Evolutionary conservation across 1,140 invertebrate genomes (phyloP).

Genomic region (Pollicipes pollicipes): DNA sequence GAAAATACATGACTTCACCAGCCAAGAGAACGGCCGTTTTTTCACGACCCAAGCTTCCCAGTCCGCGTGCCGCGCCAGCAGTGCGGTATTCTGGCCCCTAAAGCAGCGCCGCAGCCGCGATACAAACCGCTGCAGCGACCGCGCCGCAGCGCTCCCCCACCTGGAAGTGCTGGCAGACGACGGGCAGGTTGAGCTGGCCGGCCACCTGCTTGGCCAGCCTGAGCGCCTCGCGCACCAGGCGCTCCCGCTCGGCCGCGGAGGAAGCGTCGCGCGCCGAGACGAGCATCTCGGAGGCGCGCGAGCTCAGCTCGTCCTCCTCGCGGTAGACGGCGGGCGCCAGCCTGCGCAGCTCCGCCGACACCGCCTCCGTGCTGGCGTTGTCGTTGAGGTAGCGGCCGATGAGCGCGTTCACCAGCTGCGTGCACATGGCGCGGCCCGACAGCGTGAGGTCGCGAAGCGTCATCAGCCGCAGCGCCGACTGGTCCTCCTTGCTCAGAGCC

Average conservation of each 20-base stretch:
- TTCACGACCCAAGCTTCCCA: too few species aligned
- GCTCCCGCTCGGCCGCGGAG: slow-evolving; percentile 15
- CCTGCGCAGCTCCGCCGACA: slow-evolving; percentile 66
- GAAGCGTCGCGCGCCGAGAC: slow-evolving; percentile 15
- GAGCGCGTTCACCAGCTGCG: slow-evolving; percentile 48
- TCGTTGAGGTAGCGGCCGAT: slow-evolving; percentile 79
- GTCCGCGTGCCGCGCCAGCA: too few species aligned
- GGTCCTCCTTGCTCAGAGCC: slow-evolving; percentile 39
- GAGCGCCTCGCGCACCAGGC: slow-evolving; percentile 19
- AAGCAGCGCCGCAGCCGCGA: not conserved
- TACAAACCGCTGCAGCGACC: not conserved
- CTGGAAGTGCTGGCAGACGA: slow-evolving; percentile 6
- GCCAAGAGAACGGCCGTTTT: too few species aligned
- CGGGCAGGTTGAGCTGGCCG: slow-evolving; percentile 10
- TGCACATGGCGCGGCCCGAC: slow-evolving; percentile 36
- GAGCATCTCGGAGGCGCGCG: slow-evolving; percentile 44
- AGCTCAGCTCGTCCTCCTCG: slow-evolving; percentile 84
- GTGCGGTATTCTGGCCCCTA: too few species aligned
- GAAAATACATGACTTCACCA: too few species aligned
- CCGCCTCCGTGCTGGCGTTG: slow-evolving; percentile 79
- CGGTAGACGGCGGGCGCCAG: slow-evolving; percentile 85
- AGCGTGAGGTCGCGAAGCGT: slow-evolving; percentile 58
- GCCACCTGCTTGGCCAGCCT: slow-evolving; percentile 15
- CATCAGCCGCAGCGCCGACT: slow-evolving; percentile 39
- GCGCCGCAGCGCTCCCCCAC: not conserved